A percentile compares a stretch with the other conserved stretches of the same genome.
Conservation (phyloP, 2,888 invertebrate genomes). For the Hirtodrosophila cameraria region DNA sequence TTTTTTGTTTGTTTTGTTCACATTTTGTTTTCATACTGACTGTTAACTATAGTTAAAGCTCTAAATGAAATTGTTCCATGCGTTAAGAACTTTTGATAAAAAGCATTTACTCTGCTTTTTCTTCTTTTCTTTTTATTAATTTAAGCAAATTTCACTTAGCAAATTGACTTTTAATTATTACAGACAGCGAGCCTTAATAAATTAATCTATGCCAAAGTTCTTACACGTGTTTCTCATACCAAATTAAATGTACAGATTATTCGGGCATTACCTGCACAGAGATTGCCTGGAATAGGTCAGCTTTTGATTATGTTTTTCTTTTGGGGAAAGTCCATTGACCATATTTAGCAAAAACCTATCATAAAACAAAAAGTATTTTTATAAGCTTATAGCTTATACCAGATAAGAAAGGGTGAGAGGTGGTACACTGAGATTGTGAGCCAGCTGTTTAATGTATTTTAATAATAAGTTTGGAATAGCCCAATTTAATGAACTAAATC, state of each 20-base stretch:
- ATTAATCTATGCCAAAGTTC: constrained; percentile 17
- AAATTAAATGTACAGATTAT: neutral
- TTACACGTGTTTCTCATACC: constrained; percentile 8
- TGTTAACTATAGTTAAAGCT: no score
- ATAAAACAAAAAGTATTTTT: neutral
- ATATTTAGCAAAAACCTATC: neutral
- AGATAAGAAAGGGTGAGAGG: constrained; percentile 10
- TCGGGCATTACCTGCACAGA: neutral
- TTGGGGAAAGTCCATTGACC: constrained; percentile 6
- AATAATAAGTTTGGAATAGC: constrained; percentile 15
- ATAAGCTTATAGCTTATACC: no score
- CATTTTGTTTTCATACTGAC: no score
- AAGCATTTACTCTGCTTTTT: no score
- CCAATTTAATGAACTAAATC: neutral
- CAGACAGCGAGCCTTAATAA: constrained; percentile 22
- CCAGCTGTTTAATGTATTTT: neutral
- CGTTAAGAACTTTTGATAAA: no score
- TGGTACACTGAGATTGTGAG: neutral
- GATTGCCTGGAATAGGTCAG: neutral
- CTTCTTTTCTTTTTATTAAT: neutral
- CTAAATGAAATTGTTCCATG: no score
- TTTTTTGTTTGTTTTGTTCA: constrained; percentile 1
- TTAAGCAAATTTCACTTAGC: constrained; percentile 1
- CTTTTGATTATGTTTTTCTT: constrained; percentile 1
- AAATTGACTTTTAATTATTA: constrained; percentile 34